Base-by-base conservation (phyloP, 2,113 vertebrate genomes). In the Dicrurus megarhynchus region DNA sequence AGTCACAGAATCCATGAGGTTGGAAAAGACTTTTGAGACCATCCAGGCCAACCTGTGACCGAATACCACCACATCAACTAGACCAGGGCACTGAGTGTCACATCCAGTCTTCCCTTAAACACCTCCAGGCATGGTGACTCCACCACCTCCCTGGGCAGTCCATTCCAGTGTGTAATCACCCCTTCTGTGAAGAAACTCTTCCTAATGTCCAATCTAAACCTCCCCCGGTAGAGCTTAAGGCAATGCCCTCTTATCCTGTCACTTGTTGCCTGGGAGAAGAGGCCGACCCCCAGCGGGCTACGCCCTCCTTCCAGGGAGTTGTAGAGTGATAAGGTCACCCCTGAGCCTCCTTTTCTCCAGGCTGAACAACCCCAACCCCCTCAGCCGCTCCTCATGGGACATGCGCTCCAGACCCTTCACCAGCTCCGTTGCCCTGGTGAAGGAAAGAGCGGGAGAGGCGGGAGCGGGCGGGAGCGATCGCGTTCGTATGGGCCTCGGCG, bases 401-500 rank as follows among this genome's bases (percentile, higher is more conserved):
- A 2, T 3, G 35, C 2, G 7, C 27, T 44, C 42, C 86, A 37
- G 26, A 42, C 17, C 32, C 67, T 71, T 26, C 67, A 9, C 32
- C 76, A 37, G 26, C 15, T 33, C 19, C 26, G 32, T 6, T 57
- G 35, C 11, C 26, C 50, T 13, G 14, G 14, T 5, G 41, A 71
- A 80, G 57, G 24, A 15, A 35, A 47, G 44, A 10, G 49, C 44
- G 12, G 65, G 22, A 55, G 49, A 22, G 23, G 49, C 17, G 23
- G 14, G 5, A 87, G 30, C 23, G 24, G 37, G n/a, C 16, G 8
- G 13, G 11, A 9, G 4, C 5, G 33, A 79, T 35, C 6, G 47
- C 32, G 3, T 3, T 26, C 6, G 3, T 4, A 18, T 7, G 27
- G 16, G 33, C 26, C 24, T 1, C 42, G 8, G 67, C 10, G 4